A percentile compares a stretch with the other conserved stretches of the same genome.
phyloP scores from a whole-genome alignment of 2,888 invertebrate species.

The Pelosia muscerda region DNA sequence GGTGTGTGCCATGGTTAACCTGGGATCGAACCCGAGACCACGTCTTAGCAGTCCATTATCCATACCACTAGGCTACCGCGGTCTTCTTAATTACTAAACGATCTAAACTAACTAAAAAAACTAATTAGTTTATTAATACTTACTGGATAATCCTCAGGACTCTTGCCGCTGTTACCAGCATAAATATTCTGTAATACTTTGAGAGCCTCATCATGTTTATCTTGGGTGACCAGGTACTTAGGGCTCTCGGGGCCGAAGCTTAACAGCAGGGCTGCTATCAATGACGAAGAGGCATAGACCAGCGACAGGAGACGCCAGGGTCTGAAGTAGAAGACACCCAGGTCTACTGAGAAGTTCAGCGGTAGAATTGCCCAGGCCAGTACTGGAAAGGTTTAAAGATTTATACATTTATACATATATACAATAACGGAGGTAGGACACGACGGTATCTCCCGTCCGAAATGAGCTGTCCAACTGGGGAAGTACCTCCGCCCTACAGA shows the following conservation, averaged over 20 bases:
- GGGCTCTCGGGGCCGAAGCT: conserved; percentile 91
- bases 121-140: too few species aligned
- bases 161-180: conserved; percentile 73
- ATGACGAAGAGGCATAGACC: conserved; percentile 87
- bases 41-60: too few species aligned
- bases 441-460: too few species aligned
- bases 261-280: conserved; percentile 85
- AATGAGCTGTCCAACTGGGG: too few species aligned
- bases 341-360: conserved; percentile 71
- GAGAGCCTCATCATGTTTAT: conserved; percentile 88
- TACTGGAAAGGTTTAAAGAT: conserved; percentile 72
- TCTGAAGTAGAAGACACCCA: conserved; percentile 85
- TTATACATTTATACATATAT: background rate
- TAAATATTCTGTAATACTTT: conserved; percentile 88
- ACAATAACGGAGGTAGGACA: too few species aligned
- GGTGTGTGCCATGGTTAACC: too few species aligned
- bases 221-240: conserved; percentile 90
- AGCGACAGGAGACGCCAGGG: conserved; percentile 90
- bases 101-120: too few species aligned
- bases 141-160: conserved; percentile 82
- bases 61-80: too few species aligned
- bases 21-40: too few species aligned
- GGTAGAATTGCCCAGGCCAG: conserved; percentile 91
- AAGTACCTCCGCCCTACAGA: too few species aligned
- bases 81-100: too few species aligned